A percentile compares a stretch with the other conserved stretches of the same genome.
phyloP scores from a whole-genome alignment of 2,888 invertebrate genomes.

The Cosmorhoe ocellata region DNA sequence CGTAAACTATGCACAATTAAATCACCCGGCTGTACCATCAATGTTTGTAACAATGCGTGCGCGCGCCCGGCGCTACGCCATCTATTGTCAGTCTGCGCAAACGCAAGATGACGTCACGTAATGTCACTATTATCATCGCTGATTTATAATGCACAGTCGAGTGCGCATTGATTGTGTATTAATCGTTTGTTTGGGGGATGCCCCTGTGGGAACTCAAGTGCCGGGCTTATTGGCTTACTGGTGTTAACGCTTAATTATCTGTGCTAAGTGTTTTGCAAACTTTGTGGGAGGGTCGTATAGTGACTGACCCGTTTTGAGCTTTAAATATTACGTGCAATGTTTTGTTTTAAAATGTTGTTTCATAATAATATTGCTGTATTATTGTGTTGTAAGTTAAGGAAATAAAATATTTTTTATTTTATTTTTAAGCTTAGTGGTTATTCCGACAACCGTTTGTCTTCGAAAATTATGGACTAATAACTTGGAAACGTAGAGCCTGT shows the following conservation, averaged over 20 bases:
- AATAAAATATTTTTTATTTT: too few species aligned
- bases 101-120: slow-evolving; percentile 48
- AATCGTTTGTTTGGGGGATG: slow-evolving; percentile 76
- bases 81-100: slow-evolving; percentile 57
- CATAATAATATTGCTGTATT: too few species aligned
- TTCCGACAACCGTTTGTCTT: too few species aligned
- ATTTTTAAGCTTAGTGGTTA: too few species aligned
- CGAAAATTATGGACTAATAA: too few species aligned
- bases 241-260: slow-evolving; percentile 44
- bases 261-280: slow-evolving; percentile 40
- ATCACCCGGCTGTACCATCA: background rate
- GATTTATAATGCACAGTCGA: slow-evolving; percentile 66
- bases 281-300: slow-evolving; percentile 30
- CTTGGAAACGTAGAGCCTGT: background rate
- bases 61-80: slow-evolving; percentile 54
- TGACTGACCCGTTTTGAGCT: slow-evolving; percentile 11
- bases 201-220: slow-evolving; percentile 63
- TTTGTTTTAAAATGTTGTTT: too few species aligned
- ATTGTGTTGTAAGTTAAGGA: too few species aligned
- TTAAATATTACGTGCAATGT: too few species aligned
- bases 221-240: slow-evolving; percentile 60
- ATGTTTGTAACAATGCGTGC: slow-evolving; percentile 44
- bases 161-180: slow-evolving; percentile 71
- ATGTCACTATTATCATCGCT: slow-evolving; percentile 60
- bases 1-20: background rate